These are phyloP conservation scores for Syngnathus floridae DNA, from an alignment of 2,113 vertebrate genomes.

Conservation along the genomic window DNA sequence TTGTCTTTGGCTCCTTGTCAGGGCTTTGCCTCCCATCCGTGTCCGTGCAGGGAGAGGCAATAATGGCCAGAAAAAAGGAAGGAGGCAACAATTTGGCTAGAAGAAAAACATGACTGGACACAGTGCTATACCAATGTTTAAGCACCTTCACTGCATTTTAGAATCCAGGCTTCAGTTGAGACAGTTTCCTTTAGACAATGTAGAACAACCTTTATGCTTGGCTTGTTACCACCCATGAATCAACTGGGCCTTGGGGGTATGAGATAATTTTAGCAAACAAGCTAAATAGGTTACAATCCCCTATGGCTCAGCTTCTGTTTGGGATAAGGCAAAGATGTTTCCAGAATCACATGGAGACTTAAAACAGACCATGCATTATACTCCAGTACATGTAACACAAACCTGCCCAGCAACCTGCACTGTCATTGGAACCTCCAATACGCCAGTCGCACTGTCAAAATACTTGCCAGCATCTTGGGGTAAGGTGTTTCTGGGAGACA, in stretches of 20 bases:
- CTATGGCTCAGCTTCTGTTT: constrained; percentile 28
- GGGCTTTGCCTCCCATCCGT: constrained; percentile 13
- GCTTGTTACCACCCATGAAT: constrained; percentile 46
- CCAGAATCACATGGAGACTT: constrained; percentile 9
- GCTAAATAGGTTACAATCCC: constrained; percentile 60
- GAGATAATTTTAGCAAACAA: constrained; percentile 60
- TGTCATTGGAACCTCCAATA: constrained; percentile 80
- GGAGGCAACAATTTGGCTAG: constrained; percentile 50
- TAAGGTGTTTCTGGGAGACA: constrained; percentile 68
- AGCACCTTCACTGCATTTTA: constrained; percentile 45
- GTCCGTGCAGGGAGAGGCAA: constrained; percentile 12
- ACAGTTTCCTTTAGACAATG: constrained; percentile 36
- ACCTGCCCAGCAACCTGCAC: constrained; percentile 77
- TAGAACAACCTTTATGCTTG: constrained; percentile 50
- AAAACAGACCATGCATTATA: background rate
- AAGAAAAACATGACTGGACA: constrained; percentile 37
- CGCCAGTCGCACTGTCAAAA: constrained; percentile 76
- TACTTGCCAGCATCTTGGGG: constrained; percentile 73
- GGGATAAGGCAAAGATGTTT: constrained; percentile 22
- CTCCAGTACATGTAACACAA: background rate
- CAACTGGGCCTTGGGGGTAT: constrained; percentile 44
- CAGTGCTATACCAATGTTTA: constrained; percentile 25
- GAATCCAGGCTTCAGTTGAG: constrained; percentile 16
- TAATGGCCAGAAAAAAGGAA: constrained; percentile 9
- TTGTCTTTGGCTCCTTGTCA: constrained; percentile 31